These are phyloP conservation scores for Myripristis jacobus DNA, from an alignment of 2,797 vertebrate genomes.

Conservation along the genomic window DNA sequence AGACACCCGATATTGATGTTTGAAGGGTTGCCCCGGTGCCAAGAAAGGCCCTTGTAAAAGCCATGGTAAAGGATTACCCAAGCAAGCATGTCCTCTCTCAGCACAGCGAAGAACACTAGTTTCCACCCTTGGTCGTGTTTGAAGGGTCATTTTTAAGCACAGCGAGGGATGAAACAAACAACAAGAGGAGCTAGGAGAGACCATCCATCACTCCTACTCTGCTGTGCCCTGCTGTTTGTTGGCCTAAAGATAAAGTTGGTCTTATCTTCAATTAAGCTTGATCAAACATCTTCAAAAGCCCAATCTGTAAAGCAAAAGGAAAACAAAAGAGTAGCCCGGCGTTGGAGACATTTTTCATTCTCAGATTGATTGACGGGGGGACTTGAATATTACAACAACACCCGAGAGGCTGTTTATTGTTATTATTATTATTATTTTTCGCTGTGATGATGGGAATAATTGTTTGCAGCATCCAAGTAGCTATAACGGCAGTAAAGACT, in stretches of 20 bases:
- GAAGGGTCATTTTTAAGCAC: constrained; percentile 85
- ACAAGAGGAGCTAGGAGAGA: constrained; percentile 59
- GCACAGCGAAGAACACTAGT: constrained; percentile 63
- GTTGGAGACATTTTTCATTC: constrained; percentile 10
- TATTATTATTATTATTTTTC: not conserved
- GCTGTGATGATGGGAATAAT: constrained; percentile 1
- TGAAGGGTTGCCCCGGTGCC: constrained; percentile 71
- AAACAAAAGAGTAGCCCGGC: constrained; percentile 29
- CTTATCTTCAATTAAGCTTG: constrained; percentile 69
- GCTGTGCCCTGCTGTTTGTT: constrained; percentile 56
- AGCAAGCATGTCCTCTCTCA: constrained; percentile 75
- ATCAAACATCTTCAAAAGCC: constrained; percentile 51
- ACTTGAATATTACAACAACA: not conserved
- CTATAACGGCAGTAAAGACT: not conserved
- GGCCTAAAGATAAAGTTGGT: constrained; percentile 68
- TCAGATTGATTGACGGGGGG: constrained; percentile 31
- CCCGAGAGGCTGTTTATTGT: no score
- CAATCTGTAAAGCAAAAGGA: constrained; percentile 52
- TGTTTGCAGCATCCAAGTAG: not conserved
- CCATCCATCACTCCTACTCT: constrained; percentile 77
- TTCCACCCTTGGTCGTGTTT: constrained; percentile 75
- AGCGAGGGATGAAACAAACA: constrained; percentile 78
- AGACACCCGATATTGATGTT: constrained; percentile 76
- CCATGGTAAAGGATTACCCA: constrained; percentile 76
- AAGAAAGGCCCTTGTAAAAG: constrained; percentile 69